Conservation (phyloP, 2,888 invertebrate genomes). For the Melanchra persicariae region DNA sequence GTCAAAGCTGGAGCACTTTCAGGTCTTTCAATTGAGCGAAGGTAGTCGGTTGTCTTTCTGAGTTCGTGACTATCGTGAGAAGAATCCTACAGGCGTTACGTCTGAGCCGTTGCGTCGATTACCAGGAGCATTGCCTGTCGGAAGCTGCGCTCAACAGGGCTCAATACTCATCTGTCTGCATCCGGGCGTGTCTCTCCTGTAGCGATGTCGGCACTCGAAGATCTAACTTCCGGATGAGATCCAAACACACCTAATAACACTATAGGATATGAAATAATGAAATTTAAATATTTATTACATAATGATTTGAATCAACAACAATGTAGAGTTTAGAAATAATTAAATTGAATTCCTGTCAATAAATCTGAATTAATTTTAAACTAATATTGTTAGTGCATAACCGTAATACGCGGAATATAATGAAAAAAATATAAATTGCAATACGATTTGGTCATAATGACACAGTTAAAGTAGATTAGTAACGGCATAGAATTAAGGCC, state of each 20-base stretch:
- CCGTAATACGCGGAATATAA: neutral
- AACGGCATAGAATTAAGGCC: too few species aligned
- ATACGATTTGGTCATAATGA: neutral
- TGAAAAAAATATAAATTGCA: too few species aligned
- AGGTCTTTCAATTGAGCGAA: constrained; percentile 1
- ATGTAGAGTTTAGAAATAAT: neutral
- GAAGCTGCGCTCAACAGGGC: constrained; percentile 62
- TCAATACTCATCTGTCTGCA: constrained; percentile 68
- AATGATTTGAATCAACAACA: neutral
- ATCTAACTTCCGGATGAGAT: constrained; percentile 32
- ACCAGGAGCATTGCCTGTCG: constrained; percentile 60
- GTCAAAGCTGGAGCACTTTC: constrained; percentile 6
- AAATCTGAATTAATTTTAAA: neutral
- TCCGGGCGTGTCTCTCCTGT: constrained; percentile 55
- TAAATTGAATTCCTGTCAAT: neutral
- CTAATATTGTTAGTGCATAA: neutral
- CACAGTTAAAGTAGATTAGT: too few species aligned
- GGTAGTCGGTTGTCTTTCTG: neutral
- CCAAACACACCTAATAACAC: neutral
- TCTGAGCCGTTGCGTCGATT: constrained; percentile 49
- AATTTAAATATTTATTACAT: neutral
- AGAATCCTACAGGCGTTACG: constrained; percentile 37
- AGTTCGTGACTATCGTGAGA: neutral
- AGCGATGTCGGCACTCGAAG: constrained; percentile 18
- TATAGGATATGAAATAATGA: neutral